Conservation (phyloP, 2,113 vertebrate species). For the Lagenorhynchus albirostris region DNA sequence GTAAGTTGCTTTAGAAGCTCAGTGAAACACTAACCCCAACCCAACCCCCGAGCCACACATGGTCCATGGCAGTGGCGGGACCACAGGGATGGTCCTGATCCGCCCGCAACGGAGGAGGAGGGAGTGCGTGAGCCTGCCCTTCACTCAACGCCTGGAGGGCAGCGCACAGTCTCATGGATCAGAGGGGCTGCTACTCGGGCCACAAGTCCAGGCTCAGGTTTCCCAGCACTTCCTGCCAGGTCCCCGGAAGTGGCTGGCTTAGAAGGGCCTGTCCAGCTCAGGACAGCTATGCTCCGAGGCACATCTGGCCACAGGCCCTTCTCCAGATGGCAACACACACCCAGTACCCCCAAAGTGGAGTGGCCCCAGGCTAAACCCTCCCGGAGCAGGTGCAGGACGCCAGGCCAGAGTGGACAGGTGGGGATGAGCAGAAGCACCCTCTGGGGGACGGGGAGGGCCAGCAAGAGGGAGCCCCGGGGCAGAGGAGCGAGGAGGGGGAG, state of each 20-base stretch:
- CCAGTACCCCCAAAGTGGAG: background rate
- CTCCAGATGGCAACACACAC: background rate
- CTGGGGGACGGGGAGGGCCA: rapidly evolving
- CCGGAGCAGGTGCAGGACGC: background rate
- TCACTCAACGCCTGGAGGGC: background rate
- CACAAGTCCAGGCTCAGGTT: background rate
- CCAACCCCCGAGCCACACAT: background rate
- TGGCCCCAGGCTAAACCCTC: background rate
- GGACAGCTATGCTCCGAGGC: background rate
- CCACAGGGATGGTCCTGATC: background rate
- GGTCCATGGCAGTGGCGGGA: background rate
- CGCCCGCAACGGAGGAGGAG: background rate
- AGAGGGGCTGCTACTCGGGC: background rate
- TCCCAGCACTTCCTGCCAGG: background rate
- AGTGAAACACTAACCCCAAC: background rate
- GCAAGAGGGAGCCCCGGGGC: background rate
- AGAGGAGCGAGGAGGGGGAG: background rate
- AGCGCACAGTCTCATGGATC: background rate
- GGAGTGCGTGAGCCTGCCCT: background rate
- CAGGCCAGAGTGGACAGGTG: background rate
- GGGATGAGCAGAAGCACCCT: background rate
- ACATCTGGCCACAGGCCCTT: background rate
- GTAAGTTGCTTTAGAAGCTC: background rate
- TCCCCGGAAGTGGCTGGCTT: background rate
- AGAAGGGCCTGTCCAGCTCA: background rate